Conservation (phyloP, 2,797 vertebrate species). For the Sibirionetta formosa region DNA sequence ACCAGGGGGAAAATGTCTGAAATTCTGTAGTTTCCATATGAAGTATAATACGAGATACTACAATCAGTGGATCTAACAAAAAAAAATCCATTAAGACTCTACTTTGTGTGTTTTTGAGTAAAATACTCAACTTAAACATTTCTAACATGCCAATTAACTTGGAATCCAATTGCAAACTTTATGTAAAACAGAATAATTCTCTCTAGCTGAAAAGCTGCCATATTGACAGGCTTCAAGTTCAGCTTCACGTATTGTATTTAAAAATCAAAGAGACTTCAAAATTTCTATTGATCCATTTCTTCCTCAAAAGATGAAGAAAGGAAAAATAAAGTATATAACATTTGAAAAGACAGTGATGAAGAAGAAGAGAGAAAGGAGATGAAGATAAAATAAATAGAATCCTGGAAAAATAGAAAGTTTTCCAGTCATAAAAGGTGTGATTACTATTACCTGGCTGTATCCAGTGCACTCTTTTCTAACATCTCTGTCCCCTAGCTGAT, state of each 20-base stretch:
- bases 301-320: background rate
- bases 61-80: background rate
- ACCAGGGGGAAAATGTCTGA: background rate
- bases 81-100: background rate
- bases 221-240: background rate
- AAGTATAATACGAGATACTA: background rate
- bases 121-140: background rate
- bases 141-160: background rate
- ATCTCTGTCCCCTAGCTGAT: background rate
- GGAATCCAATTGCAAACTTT: background rate
- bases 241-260: background rate
- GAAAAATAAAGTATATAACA: background rate
- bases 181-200: background rate
- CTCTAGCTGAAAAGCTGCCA: background rate
- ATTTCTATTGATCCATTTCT: background rate
- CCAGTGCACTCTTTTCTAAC: background rate
- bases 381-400: background rate
- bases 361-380: background rate
- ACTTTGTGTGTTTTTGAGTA: background rate
- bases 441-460: background rate
- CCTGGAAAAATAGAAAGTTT: background rate
- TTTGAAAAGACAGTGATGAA: background rate
- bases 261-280: background rate
- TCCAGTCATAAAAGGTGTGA: background rate
- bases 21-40: background rate